phyloP scores from a whole-genome alignment of 2,797 vertebrate species.

The Anguilla pacifica region DNA sequence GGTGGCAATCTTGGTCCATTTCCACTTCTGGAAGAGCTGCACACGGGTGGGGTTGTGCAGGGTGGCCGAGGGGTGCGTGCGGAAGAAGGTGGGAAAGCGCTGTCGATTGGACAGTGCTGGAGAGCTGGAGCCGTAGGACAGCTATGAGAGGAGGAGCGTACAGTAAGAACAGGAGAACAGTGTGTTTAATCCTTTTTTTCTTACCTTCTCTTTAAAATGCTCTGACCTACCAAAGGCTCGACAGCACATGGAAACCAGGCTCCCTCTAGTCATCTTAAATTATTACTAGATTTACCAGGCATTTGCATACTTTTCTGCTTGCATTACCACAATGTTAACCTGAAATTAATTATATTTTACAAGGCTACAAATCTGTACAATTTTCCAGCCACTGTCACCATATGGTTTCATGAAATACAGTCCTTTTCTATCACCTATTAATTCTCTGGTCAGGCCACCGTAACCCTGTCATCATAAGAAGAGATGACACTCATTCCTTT shows the following conservation, averaged over 20 bases:
- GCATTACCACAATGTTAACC: neutral
- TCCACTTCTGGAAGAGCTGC: conserved; percentile 89
- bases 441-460: neutral
- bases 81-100: conserved; percentile 91
- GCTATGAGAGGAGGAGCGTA: conserved; percentile 57
- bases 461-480: neutral
- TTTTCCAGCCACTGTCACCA: conserved; percentile 5
- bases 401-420: neutral
- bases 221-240: neutral
- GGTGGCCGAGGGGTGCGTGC: conserved; percentile 87
- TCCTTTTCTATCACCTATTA: neutral
- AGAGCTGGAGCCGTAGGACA: conserved; percentile 90
- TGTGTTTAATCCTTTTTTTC: conserved; percentile 15
- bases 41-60: conserved; percentile 90
- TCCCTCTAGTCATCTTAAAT: conserved; percentile 5
- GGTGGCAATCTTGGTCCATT: conserved; percentile 91
- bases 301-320: neutral
- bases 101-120: conserved; percentile 88
- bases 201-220: neutral
- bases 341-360: neutral
- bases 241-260: conserved; percentile 5
- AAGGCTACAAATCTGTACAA: neutral
- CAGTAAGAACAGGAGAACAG: neutral
- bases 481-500: neutral
- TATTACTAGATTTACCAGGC: neutral